Base-by-base conservation (phyloP, 1,140 invertebrate genomes). In the Ips typographus region DNA sequence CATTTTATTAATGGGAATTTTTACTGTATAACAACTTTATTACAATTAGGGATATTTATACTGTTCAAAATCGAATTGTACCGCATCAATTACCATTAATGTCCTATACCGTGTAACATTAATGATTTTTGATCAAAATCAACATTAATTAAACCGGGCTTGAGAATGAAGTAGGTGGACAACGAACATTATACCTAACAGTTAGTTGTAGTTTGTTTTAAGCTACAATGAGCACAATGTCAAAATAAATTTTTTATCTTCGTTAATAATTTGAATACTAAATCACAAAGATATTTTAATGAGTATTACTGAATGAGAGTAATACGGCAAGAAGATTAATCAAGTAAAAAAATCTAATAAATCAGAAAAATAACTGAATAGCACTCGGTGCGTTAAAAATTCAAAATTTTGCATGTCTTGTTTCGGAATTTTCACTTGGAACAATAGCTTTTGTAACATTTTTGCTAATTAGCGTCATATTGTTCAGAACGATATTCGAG, bases 391-490 rank as follows among this genome's bases (percentile, higher is more conserved):
- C 22, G 22, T 22, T 22, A 22, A 22, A 22, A 36, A 36, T 56
- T 56, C 1, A 56, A 37, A 22, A 37, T 4, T 40, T 56, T 56
- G 2, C 53, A 5, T 7, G 36, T 56, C 44, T 56, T 7, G 3
- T 56, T 56, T 56, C 22, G n/a, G 38, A 56, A 39, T 56, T 7
- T 37, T 7, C 37, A 56, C 38, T 56, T 38, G 38, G 52, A 66
- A 58, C 56, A 66, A 66, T 66, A 55, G 53, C 37, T 58, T 22
- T 58, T 49, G 55, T 40, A 59, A 58, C 42, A 40, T 40, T 64
- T 55, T 43, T 41, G 49, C 62, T 64, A 64, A 64, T 64, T 64
- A 64, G 40, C 51, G 49, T 47, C 62, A 64, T 64, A 64, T 64
- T 64, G 62, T 64, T 64, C 40, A 42, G 43, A 53, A 64, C n/a